Evolutionary conservation across 2,888 invertebrate genomes (phyloP), one percentile per base, ranked within the genome.

Genomic region (Coecobrya sp.): DNA sequence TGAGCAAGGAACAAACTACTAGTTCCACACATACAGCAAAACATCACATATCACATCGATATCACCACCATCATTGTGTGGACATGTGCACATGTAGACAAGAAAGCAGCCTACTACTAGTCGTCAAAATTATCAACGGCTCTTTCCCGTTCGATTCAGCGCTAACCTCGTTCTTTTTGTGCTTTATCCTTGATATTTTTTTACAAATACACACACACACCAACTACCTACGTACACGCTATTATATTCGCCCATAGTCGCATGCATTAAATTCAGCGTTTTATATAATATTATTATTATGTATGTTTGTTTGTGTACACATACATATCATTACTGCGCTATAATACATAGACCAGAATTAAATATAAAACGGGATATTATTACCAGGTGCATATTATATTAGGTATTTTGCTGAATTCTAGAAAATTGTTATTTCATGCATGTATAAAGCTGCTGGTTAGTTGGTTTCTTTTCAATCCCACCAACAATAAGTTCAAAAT

Each of bases 91-190:
- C 36, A 82, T 82, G 82, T n/a, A 59, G 82, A 5, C 55, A 36
- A 59, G 19, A 19, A 59, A 55, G 7, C 5, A 11, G 0, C 19
- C n/a, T 4, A 0, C 1, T 62, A 25, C 4, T 19, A 68, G 22
- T 36, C 85, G 45, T 65, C 27, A 85, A 59, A 36, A 79, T 81
- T 59, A 65, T 45, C 88, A 79, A 65, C 79, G 79, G 65, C 27
- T 88, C n/a, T 76, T 52, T 52, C 52, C 59, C 49, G 65, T 82
- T 52, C 52, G 68, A 68, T 70, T 68, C 65, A 45, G 22, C 49
- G 81, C 68, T 82, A 89, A 88, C 88, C 73, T 81, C 65, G 65
- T 88, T 88, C 68, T 45, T 65, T 7, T 65, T 7, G 11, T 52
- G 16, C 42, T 73, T 52, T 86, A 52, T 70, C 86, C 86, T 86